A percentile compares a stretch with the other conserved stretches of the same genome.
These are phyloP conservation scores for Sesamia inferens DNA, from an alignment of 2,888 invertebrate species.

Conservation along the genomic window DNA sequence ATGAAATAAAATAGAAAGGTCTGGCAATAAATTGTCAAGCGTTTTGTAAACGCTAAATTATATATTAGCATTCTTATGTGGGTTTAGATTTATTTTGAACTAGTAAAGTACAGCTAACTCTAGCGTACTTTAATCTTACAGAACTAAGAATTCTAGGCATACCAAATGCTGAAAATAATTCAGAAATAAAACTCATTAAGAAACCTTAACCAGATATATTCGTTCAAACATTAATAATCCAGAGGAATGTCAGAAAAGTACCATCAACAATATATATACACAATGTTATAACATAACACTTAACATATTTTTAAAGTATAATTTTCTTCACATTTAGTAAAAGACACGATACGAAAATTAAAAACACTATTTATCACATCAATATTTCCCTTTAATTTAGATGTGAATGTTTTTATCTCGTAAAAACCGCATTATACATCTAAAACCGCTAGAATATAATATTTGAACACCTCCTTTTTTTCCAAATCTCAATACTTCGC, in stretches of 20 bases:
- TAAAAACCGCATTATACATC: not conserved
- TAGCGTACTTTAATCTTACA: not conserved
- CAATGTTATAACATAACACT: constrained; percentile 69
- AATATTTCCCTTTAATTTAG: not conserved
- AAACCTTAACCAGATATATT: constrained; percentile 80
- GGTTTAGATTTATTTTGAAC: not conserved
- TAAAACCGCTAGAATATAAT: not conserved
- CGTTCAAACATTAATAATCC: constrained; percentile 79
- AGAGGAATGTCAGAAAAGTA: constrained; percentile 83
- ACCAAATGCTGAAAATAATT: not conserved
- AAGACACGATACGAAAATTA: not conserved
- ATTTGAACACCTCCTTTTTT: not conserved
- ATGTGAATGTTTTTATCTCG: not conserved
- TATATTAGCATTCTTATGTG: not conserved
- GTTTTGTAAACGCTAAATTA: not conserved
- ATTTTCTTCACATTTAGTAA: constrained; percentile 9
- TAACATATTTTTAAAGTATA: constrained; percentile 47
- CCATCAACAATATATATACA: constrained; percentile 70
- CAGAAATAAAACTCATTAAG: constrained; percentile 58
- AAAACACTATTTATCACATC: not conserved
- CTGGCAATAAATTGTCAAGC: not conserved
- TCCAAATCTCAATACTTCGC: not conserved
- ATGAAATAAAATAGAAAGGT: not conserved
- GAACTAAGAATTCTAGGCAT: not conserved
- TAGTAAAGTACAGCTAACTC: not conserved